phyloP scores from a whole-genome alignment of 2,797 vertebrate genomes.

The Meriones psammophilus region DNA sequence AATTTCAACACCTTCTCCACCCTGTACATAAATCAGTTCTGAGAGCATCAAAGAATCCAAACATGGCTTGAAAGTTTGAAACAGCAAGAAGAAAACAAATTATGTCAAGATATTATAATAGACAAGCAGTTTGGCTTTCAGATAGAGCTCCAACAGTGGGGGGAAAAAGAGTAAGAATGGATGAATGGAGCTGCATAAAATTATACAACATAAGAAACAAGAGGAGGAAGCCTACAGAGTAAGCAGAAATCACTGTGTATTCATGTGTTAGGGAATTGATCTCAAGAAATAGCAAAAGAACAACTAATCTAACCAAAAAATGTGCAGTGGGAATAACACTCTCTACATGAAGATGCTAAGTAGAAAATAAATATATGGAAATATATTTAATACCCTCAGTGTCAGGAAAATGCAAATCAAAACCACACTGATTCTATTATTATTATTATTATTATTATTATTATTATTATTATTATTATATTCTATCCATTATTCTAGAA shows the following conservation, averaged over 20 bases:
- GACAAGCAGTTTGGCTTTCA: neutral
- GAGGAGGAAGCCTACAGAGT: neutral
- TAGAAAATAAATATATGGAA: neutral
- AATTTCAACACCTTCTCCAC: neutral
- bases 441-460: neutral
- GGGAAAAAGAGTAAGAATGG: neutral
- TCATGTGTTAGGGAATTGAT: neutral
- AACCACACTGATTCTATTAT: neutral
- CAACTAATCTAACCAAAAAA: too few relatives aligned
- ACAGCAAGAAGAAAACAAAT: neutral
- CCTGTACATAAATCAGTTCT: neutral
- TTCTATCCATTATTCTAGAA: neutral
- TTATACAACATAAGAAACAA: neutral
- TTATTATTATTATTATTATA: too few relatives aligned
- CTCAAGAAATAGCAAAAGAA: neutral
- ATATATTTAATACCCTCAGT: neutral
- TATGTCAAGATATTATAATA: neutral
- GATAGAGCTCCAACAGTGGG: neutral
- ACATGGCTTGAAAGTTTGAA: neutral
- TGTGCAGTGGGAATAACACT: neutral
- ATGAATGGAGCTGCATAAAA: neutral
- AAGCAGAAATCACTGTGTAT: neutral
- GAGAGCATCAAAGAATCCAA: neutral
- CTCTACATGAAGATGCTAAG: neutral
- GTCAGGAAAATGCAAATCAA: neutral